Evolutionary conservation across 2,797 vertebrate genomes (phyloP).

Genomic region (Epinephelus coioides): DNA sequence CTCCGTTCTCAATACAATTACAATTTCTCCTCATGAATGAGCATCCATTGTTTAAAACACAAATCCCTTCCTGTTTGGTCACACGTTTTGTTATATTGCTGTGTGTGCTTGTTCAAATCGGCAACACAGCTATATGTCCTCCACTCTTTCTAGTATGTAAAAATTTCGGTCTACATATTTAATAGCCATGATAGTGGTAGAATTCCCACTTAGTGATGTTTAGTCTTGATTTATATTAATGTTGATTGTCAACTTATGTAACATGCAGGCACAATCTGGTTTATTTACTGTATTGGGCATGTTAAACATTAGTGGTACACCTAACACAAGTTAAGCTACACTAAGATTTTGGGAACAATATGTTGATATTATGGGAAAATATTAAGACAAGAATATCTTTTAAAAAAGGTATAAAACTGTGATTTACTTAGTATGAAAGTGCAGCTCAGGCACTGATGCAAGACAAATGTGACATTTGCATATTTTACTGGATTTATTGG

Average conservation of each 20-base stretch:
- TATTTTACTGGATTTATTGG: too few relatives aligned
- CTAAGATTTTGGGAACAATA: too few relatives aligned
- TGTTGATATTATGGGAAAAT: too few relatives aligned
- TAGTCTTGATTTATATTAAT: not conserved
- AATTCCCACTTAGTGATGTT: slow-evolving; percentile 9
- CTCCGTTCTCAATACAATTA: slow-evolving; percentile 10
- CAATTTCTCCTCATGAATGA: slow-evolving; percentile 26
- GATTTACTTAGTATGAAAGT: too few relatives aligned
- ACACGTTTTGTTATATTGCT: not conserved
- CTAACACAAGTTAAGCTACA: too few relatives aligned
- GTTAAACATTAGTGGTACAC: too few relatives aligned
- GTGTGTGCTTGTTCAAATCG: not conserved
- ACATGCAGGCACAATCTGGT: too few relatives aligned
- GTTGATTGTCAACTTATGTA: slow-evolving; percentile 4
- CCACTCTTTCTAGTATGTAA: not conserved
- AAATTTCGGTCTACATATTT: slow-evolving; percentile 3
- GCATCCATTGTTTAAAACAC: slow-evolving; percentile 19
- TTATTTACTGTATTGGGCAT: too few relatives aligned
- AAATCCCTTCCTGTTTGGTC: slow-evolving; percentile 12
- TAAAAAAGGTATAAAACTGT: too few relatives aligned
- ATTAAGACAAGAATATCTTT: too few relatives aligned
- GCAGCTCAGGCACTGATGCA: too few relatives aligned
- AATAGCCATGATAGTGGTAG: not conserved
- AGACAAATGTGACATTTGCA: too few relatives aligned
- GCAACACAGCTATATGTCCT: not conserved